Evolutionary conservation across 2,888 invertebrate species (phyloP), one percentile per base, ranked within the genome.

Genomic region (Melinaea menophilus): DNA sequence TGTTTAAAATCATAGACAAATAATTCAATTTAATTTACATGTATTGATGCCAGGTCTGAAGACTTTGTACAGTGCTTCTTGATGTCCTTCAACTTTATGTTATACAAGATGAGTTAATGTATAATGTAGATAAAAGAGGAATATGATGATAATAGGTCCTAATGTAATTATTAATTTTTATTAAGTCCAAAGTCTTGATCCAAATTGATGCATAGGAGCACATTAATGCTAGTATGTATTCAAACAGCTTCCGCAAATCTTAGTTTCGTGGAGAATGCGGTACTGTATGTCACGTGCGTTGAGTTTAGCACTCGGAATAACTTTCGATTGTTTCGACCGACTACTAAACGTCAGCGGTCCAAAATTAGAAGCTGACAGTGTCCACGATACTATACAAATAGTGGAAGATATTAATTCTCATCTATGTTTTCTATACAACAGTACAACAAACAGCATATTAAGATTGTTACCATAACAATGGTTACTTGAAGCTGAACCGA

Each of bases 271-370:
- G 75, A 81, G 85, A 85, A 85, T 84, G 83, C 83, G 82, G 82
- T 79, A 81, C 75, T 76, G 77, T 74, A 68, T 73, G 80, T 86
- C 84, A 84, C 82, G 83, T 84, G 85, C 73, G 77, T 73, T 75
- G 75, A 78, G 82, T 73, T 82, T 81, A 82, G 80, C 83, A 85
- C 86, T 86, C 79, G 82, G 88, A 88, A 89, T 88, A 89, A 85
- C 86, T 86, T 83, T 82, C 84, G 85, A 88, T 89, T 89, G 88
- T 88, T 85, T 82, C 84, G 79, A 76, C 77, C 81, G 79, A 77
- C 78, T 71, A 72, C 70, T 69, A 75, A 79, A 84, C 88, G 85
- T 86, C 88, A 88, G 80, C 67, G 72, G 75, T 78, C 82, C 87
- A 72, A 77, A 88, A 79, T 85, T 88, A 88, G 88, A 86, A 77